phyloP scores from a whole-genome alignment of 2,888 invertebrate genomes.

The Carabus problematicus region DNA sequence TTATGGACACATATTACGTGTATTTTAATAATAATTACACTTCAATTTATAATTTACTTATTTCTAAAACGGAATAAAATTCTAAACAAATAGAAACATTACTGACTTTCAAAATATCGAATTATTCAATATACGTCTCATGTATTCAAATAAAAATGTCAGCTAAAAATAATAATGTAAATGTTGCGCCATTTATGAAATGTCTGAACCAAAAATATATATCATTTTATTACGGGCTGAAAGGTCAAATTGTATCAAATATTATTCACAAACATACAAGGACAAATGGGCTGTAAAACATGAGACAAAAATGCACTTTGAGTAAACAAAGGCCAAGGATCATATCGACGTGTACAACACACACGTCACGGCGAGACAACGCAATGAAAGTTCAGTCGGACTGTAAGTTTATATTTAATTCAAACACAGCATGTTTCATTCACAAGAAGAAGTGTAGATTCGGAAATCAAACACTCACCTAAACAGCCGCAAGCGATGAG shows the following conservation, averaged over 20 bases:
- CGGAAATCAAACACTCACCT: slow-evolving; percentile 25
- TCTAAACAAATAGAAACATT: no score
- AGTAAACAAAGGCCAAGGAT: slow-evolving; percentile 8
- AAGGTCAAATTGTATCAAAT: slow-evolving; percentile 34
- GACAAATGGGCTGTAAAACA: slow-evolving; percentile 7
- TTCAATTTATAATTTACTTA: no score
- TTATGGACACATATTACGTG: no score
- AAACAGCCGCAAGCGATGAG: slow-evolving; percentile 21
- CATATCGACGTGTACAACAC: not conserved
- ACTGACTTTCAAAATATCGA: no score
- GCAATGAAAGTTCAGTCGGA: not conserved
- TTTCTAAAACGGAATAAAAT: no score
- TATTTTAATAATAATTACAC: no score
- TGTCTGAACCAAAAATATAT: not conserved
- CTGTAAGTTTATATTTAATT: slow-evolving; percentile 7
- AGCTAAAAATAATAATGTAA: slow-evolving; percentile 15
- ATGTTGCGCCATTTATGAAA: not conserved
- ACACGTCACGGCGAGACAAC: not conserved
- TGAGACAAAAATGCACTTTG: slow-evolving; percentile 21
- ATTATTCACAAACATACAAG: slow-evolving; percentile 26
- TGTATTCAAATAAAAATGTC: no score
- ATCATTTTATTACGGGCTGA: not conserved
- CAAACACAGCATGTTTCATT: slow-evolving; percentile 1
- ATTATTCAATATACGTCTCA: no score
- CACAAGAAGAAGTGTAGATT: not conserved